These are phyloP conservation scores for Halisarca cf. caerulea DNA, from an alignment of 37 sponge, comb jelly and placozoan species.

Conservation along the genomic window DNA sequence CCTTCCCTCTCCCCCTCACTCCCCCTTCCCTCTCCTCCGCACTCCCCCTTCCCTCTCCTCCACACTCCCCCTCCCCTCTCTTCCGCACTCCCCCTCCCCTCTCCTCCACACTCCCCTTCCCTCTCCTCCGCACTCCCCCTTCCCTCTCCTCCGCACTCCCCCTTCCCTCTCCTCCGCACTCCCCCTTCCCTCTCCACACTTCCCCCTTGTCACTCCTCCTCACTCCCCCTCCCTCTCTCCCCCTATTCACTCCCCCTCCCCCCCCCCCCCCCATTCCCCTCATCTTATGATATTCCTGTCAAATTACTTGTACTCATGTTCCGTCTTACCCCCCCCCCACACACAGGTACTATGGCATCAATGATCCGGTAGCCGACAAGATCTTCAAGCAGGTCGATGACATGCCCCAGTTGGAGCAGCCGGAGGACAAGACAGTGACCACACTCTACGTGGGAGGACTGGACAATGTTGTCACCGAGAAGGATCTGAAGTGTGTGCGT, in stretches of 20 bases:
- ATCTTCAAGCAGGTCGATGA: conserved; percentile 49
- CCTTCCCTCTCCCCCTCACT: background rate
- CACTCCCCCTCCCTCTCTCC: background rate
- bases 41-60: too few relatives aligned
- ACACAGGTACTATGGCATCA: conserved; percentile 80
- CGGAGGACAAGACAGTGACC: conserved; percentile 85
- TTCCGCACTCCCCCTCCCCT: too few relatives aligned
- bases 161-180: background rate
- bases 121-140: conserved; percentile 1
- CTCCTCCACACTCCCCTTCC: background rate
- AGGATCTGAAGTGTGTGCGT: conserved; percentile 74
- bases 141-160: background rate
- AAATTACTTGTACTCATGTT: background rate
- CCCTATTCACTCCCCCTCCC: background rate
- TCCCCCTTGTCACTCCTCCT: too few relatives aligned
- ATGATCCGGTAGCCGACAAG: conserved; percentile 98
- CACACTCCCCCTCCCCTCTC: too few relatives aligned
- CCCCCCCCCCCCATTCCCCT: too few relatives aligned
- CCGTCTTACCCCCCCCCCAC: too few relatives aligned
- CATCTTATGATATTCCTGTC: too few relatives aligned
- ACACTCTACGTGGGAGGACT: conserved; percentile 93
- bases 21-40: background rate
- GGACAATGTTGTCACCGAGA: conserved; percentile 70
- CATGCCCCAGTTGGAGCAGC: conserved; percentile 74
- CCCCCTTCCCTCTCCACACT: background rate